Base-by-base conservation (phyloP, 30 jellyfish, hydroid and myxozoan species). In the Cassiopea andromeda region DNA sequence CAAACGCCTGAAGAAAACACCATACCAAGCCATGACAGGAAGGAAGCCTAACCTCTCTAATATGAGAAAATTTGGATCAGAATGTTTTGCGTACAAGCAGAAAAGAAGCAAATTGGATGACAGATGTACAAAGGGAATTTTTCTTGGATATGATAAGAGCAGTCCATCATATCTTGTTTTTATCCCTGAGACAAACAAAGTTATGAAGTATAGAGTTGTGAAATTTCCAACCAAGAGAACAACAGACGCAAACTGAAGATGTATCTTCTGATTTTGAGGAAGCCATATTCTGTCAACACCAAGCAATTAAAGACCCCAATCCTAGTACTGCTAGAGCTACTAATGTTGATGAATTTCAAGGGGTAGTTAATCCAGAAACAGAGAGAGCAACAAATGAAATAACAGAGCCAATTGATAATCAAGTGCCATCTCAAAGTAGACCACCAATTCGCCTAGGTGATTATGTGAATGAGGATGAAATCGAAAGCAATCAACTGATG, bases 41-140 rank as follows among this genome's bases (percentile, higher is more conserved):
- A 71, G 49, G 58, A 87, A 87, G 85, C 95, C 95, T 45, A 67
- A 68, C 69, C 68, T 87, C 46, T 13, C 61, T 8, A 77, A 77
- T 47, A 76, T 87, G 90, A 97, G 81, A 38, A 49, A 87, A 4
- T 92, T 92, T 74, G 97, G 98, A 13, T 4, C 97, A n/a, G 78
- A 50, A 43, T 91, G 97, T 80, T 91, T 74, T 73, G 81, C 97
- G 14, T 75, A 48, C 86, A 60, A 6, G 27, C 89, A 85, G n/a
- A 60, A 83, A 10, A 67, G 66, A 68, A 64, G 73, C 46, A 88
- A 88, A 75, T 85, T 88, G 16, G 95, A 88, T 46, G 46, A 69
- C 14, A 67, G 72, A 47, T 64, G 47, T 19, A 46, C 77, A 27
- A 87, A 87, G 46, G 91, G 94, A 47, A 7, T 77, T 72, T 87